phyloP scores from a whole-genome alignment of 2,797 vertebrate species.

The Rhinichthys osculus region DNA sequence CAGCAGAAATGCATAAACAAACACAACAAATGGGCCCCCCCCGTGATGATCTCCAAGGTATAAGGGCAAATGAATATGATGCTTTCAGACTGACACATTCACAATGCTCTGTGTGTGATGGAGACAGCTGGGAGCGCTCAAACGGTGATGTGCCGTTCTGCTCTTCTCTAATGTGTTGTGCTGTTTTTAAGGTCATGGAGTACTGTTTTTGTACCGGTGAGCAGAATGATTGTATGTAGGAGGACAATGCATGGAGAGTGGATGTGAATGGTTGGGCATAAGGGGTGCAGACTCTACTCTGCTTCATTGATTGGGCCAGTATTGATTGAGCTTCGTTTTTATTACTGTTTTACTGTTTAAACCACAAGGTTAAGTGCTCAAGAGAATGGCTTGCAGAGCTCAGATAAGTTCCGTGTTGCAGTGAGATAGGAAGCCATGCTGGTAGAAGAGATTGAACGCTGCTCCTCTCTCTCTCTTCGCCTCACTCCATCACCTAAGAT shows the following conservation, averaged over 20 bases:
- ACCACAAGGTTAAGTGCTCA: conserved; percentile 79
- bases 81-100: conserved; percentile 47
- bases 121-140: conserved; percentile 38
- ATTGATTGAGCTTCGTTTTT: conserved; percentile 74
- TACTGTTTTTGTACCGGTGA: conserved; percentile 43
- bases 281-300: conserved; percentile 26
- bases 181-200: conserved; percentile 47
- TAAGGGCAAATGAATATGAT: conserved; percentile 42
- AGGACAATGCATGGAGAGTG: conserved; percentile 56
- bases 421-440: conserved; percentile 67
- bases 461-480: conserved; percentile 11
- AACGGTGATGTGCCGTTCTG: conserved; percentile 29
- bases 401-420: conserved; percentile 78
- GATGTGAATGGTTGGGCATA: neutral
- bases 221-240: conserved; percentile 58
- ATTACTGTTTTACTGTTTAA: neutral
- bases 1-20: conserved; percentile 71
- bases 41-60: conserved; percentile 51
- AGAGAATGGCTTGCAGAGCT: conserved; percentile 74
- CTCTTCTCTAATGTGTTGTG: conserved; percentile 34
- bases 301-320: conserved; percentile 58
- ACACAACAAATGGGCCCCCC: conserved; percentile 54
- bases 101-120: conserved; percentile 43
- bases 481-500: conserved; percentile 59
- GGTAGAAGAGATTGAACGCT: conserved; percentile 65